A percentile compares a stretch with the other conserved stretches of the same genome.
Conservation (phyloP, 2,888 invertebrate genomes). For the Yponomeuta malinellus region DNA sequence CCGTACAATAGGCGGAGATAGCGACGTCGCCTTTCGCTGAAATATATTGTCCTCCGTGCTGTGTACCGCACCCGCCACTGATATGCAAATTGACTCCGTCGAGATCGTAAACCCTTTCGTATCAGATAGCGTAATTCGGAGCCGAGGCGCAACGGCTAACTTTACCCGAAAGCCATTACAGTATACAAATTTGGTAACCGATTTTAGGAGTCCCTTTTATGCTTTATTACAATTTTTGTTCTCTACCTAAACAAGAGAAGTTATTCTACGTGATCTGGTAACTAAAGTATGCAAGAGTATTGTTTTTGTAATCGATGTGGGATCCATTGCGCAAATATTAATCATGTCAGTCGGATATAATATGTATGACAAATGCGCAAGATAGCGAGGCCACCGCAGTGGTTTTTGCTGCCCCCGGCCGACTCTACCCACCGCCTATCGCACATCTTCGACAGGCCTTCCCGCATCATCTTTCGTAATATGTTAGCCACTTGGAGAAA, state of each 20-base stretch:
- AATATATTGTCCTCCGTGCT: slow-evolving; percentile 53
- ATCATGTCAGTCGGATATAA: slow-evolving; percentile 14
- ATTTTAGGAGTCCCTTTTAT: slow-evolving; percentile 3
- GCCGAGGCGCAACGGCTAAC: slow-evolving; percentile 45
- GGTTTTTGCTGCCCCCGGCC: slow-evolving; percentile 16
- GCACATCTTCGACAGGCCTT: slow-evolving; percentile 42
- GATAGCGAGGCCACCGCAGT: slow-evolving; percentile 37
- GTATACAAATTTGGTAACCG: slow-evolving; percentile 8
- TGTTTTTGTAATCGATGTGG: neutral
- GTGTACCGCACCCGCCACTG: slow-evolving; percentile 40
- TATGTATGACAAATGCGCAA: slow-evolving; percentile 27
- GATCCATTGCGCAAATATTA: slow-evolving; percentile 6
- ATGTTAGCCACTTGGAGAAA: slow-evolving; percentile 41
- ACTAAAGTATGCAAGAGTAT: neutral
- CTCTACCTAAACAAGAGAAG: neutral
- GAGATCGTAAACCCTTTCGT: slow-evolving; percentile 64
- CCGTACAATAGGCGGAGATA: slow-evolving; percentile 57
- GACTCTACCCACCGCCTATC: slow-evolving; percentile 41
- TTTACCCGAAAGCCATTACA: slow-evolving; percentile 10
- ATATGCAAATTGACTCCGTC: slow-evolving; percentile 65
- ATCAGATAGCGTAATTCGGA: slow-evolving; percentile 62
- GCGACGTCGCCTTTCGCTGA: slow-evolving; percentile 51
- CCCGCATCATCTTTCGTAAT: slow-evolving; percentile 52
- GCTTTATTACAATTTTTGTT: slow-evolving; percentile 2
- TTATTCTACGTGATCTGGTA: neutral